These are phyloP conservation scores for Adelges cooleyi DNA, from an alignment of 1,140 invertebrate species.

Conservation along the genomic window DNA sequence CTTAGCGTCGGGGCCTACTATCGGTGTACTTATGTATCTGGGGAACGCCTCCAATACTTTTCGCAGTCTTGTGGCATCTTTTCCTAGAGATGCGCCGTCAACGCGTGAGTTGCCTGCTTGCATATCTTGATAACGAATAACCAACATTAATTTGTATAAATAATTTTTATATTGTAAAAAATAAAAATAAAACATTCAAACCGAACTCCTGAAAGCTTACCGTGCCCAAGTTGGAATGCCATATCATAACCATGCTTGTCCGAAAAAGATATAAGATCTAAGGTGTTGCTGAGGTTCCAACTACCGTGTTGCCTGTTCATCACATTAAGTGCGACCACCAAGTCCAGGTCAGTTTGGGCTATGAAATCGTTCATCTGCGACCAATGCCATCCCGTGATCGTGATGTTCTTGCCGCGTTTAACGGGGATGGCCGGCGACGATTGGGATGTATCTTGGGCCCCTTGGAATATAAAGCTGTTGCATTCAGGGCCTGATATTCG, in stretches of 20 bases:
- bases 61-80: conserved; percentile 44
- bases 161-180: too few species aligned
- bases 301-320: conserved; percentile 30
- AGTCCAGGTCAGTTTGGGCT: conserved; percentile 35
- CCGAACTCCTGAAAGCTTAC: too few species aligned
- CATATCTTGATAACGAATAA: neutral
- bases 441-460: neutral
- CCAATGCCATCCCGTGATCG: conserved; percentile 32
- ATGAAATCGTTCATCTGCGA: conserved; percentile 37
- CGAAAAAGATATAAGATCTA: conserved; percentile 45
- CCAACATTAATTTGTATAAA: neutral
- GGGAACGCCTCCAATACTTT: conserved; percentile 47
- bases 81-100: conserved; percentile 37
- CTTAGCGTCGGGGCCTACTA: conserved; percentile 40
- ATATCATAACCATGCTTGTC: conserved; percentile 44
- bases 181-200: too few species aligned
- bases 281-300: conserved; percentile 44
- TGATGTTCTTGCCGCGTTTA: neutral
- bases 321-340: conserved; percentile 36
- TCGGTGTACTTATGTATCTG: conserved; percentile 37
- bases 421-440: neutral
- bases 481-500: conserved; percentile 5
- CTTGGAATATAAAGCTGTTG: conserved; percentile 16
- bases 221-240: conserved; percentile 53
- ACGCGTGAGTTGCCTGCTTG: neutral